Evolutionary conservation across 1,140 invertebrate genomes (phyloP), one percentile per base, ranked within the genome.

Genomic region (Chionoecetes opilio): DNA sequence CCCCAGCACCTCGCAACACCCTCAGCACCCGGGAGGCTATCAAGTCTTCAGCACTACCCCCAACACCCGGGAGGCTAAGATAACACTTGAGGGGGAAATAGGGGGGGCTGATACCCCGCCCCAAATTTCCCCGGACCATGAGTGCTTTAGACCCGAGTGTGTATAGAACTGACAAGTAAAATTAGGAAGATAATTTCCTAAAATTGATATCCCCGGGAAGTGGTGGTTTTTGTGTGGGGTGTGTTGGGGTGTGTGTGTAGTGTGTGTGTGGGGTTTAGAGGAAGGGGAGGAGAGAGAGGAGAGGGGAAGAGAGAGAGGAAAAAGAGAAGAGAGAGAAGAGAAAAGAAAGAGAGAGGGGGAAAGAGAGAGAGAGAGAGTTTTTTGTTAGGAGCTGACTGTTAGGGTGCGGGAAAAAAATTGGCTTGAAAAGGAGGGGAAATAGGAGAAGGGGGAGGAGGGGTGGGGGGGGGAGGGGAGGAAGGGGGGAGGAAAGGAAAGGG

Each of bases 81-180:
- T n/a, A n/a, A n/a, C n/a, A n/a, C n/a, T n/a, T n/a, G n/a, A n/a
- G n/a, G n/a, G n/a, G 41, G 41, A 26, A 6, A 5, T 32, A 84
- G 82, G 26, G 6, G 31, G 26, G 26, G 31, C 82, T 84, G 5
- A 84, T 6, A 26, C 5, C 82, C 26, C 26, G 82, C 82, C 82
- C 82, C 3, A 26, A 84, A n/a, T n/a, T n/a, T n/a, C 82, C 31
- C 82, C 26, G 82, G 26, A 6, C 82, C 31, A 6, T 84, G 82
- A 84, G 82, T n/a, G 82, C 26, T 6, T 26, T 6, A 84, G 26
- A 6, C 8, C 5, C 11, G 84, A 86, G 32, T 91, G 89, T 91
- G 89, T 91, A 53, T 53, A 91, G n/a, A 91, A 91, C 89, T 91
- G 89, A 91, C 89, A 91, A 75, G 89, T 91, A 91, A 91, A 75